These are phyloP conservation scores for Metaphire vulgaris DNA, from an alignment of 1,140 invertebrate genomes.

Conservation along the genomic window DNA sequence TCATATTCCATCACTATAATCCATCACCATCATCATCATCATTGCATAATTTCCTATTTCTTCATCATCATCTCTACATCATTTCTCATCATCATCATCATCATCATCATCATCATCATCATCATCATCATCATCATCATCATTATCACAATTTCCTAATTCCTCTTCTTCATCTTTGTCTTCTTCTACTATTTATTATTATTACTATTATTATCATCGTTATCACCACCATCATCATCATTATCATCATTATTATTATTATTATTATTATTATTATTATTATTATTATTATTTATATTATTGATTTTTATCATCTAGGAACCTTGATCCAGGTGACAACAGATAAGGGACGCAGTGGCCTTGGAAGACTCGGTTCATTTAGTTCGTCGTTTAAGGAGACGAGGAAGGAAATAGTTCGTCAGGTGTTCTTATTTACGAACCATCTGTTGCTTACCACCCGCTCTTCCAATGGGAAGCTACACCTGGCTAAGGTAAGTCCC, in stretches of 20 bases:
- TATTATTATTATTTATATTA: no score
- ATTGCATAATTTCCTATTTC: no score
- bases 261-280: no score
- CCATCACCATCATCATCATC: no score
- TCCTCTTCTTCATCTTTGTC: neutral
- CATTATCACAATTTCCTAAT: neutral
- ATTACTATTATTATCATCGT: no score
- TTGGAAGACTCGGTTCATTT: slow-evolving; percentile 58
- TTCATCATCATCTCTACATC: no score
- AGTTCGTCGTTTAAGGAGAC: slow-evolving; percentile 55
- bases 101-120: slow-evolving; percentile 18
- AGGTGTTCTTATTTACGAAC: slow-evolving; percentile 82
- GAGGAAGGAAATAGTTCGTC: slow-evolving; percentile 67
- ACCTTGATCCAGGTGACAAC: slow-evolving; percentile 63
- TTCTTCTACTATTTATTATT: no score
- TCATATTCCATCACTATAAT: no score
- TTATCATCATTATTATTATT: neutral
- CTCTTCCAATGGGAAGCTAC: slow-evolving; percentile 73
- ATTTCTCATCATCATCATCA: slow-evolving; percentile 7
- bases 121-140: slow-evolving; percentile 17
- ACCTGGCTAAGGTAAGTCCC: slow-evolving; percentile 64
- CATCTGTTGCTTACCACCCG: slow-evolving; percentile 74
- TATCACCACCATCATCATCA: neutral
- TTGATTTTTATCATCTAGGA: no score
- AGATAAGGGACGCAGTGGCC: slow-evolving; percentile 57